Evolutionary conservation across 2,797 vertebrate genomes (phyloP).

Genomic region (Erpetoichthys calabaricus): DNA sequence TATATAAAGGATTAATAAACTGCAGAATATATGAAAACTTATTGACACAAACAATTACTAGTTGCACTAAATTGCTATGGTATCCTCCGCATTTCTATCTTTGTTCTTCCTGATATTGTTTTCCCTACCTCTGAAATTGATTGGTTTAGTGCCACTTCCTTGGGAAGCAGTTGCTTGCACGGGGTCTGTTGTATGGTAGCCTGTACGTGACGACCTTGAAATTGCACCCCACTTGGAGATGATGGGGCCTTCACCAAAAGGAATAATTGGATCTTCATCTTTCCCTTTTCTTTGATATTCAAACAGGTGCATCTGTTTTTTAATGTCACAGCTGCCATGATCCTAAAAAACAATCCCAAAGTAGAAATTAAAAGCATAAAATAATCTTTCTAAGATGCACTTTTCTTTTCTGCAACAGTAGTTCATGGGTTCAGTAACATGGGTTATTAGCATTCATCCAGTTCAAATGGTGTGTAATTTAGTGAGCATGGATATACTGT

Average conservation of each 20-base stretch:
- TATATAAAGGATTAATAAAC: too few species aligned
- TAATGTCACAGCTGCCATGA: conserved; percentile 55
- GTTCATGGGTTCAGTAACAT: background rate
- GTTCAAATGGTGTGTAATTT: too few species aligned
- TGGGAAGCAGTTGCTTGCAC: conserved; percentile 88
- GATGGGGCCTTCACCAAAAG: conserved; percentile 87
- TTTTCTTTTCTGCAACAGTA: too few species aligned
- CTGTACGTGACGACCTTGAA: conserved; percentile 82
- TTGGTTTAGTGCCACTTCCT: conserved; percentile 69
- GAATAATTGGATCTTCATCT: conserved; percentile 94
- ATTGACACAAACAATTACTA: background rate
- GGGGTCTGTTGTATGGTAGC: conserved; percentile 82
- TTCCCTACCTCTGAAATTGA: conserved; percentile 75
- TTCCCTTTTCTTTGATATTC: conserved; percentile 74
- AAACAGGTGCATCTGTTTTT: conserved; percentile 68
- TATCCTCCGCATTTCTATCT: background rate
- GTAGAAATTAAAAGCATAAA: conserved; percentile 3
- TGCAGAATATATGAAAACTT: too few species aligned
- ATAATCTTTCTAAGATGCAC: too few species aligned
- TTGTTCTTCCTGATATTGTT: background rate
- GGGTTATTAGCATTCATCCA: background rate
- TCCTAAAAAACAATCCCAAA: conserved; percentile 36
- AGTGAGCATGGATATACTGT: too few species aligned
- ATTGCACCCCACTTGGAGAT: conserved; percentile 98
- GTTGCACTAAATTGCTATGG: background rate